These are phyloP conservation scores for Drosophila infuscata DNA, from an alignment of 2,888 invertebrate species.

Conservation along the genomic window DNA sequence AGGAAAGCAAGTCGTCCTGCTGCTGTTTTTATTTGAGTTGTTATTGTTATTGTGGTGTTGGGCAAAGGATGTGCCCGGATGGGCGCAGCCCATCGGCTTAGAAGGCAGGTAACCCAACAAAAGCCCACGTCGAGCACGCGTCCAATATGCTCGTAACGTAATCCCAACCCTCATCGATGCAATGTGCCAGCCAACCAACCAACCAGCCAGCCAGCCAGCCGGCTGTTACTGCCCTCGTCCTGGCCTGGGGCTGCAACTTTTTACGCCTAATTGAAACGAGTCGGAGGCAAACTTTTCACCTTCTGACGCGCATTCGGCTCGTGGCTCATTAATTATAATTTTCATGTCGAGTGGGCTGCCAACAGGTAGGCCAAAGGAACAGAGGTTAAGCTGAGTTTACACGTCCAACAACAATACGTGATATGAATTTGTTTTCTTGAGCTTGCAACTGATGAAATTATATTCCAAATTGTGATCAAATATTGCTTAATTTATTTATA, in stretches of 20 bases:
- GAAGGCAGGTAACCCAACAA: constrained; percentile 36
- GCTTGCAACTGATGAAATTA: background rate
- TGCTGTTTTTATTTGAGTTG: constrained; percentile 37
- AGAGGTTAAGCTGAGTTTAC: constrained; percentile 16
- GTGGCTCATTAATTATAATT: constrained; percentile 78
- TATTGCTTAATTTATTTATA: background rate
- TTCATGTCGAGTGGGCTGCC: constrained; percentile 61
- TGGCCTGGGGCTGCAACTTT: constrained; percentile 59
- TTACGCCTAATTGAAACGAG: constrained; percentile 75
- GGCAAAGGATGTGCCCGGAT: constrained; percentile 73
- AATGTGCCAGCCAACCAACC: constrained; percentile 28
- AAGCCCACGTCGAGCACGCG: constrained; percentile 57
- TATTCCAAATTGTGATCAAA: background rate
- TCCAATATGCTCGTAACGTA: constrained; percentile 28
- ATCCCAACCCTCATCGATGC: constrained; percentile 61
- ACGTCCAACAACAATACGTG: background rate
- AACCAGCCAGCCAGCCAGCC: constrained; percentile 24
- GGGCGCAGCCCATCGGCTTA: constrained; percentile 66
- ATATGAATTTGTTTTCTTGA: background rate
- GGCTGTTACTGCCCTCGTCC: background rate
- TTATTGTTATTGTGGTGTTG: constrained; percentile 42
- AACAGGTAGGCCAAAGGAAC: constrained; percentile 61
- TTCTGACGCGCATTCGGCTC: constrained; percentile 65
- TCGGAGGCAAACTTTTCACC: constrained; percentile 67
- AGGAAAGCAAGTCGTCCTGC: constrained; percentile 41